Percentiles rank a stretch among this genome's conserved stretches.
Conservation (phyloP, 2,113 vertebrate species). For the Erinaceus europaeus region DNA sequence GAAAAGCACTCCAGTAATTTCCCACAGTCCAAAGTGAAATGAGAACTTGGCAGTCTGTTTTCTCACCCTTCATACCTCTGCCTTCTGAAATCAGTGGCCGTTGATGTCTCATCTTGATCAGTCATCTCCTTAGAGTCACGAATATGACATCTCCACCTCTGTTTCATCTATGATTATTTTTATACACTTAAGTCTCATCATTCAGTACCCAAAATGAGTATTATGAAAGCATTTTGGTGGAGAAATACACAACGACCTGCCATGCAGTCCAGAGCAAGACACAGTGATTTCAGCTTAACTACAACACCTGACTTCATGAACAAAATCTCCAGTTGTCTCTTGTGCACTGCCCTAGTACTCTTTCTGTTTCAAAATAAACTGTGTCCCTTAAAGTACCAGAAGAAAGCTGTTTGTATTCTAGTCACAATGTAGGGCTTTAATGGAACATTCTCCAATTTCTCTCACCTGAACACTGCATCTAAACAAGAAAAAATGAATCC, state of each 20-base stretch:
- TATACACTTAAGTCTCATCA: background rate
- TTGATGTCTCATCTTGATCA: background rate
- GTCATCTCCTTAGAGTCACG: background rate
- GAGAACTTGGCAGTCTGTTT: background rate
- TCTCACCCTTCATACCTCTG: background rate
- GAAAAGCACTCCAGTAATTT: background rate
- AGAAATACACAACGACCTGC: background rate
- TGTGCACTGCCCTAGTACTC: background rate
- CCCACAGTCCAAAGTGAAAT: background rate
- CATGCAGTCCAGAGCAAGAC: background rate
- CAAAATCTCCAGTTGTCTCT: background rate
- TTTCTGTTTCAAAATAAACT: slow-evolving; percentile 33
- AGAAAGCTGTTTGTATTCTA: slow-evolving; percentile 35
- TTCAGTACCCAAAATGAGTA: background rate
- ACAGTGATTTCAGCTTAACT: background rate
- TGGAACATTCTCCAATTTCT: slow-evolving; percentile 1
- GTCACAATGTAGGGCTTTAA: slow-evolving; percentile 19
- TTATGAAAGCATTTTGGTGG: background rate
- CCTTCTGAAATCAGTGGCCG: background rate
- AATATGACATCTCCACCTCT: background rate
- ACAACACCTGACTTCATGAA: background rate
- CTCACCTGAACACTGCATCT: slow-evolving; percentile 36
- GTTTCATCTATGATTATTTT: background rate
- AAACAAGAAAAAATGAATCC: slow-evolving; percentile 44
- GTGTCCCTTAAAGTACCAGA: slow-evolving; percentile 34